Evolutionary conservation across 2,113 vertebrate species (phyloP).

Genomic region (Silurus asotus): DNA sequence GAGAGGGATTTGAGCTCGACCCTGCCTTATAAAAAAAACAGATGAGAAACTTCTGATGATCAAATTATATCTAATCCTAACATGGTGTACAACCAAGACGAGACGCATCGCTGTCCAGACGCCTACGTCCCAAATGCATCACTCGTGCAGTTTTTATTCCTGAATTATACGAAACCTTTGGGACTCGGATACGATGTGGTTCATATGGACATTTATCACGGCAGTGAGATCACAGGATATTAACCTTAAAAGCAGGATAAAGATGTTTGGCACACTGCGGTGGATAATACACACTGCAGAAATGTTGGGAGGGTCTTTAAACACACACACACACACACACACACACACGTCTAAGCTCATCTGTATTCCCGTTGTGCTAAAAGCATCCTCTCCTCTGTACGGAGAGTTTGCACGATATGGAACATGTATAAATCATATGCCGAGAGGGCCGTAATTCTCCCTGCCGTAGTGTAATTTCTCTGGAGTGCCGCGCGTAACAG

Average conservation of each 20-base stretch:
- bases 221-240: slow-evolving; percentile 14
- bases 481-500: slow-evolving; percentile 47
- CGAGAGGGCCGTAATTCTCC: slow-evolving; percentile 56
- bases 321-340: background rate
- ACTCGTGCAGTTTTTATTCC: too few species aligned
- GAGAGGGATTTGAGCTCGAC: too few species aligned
- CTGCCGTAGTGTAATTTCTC: slow-evolving; percentile 60
- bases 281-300: slow-evolving; percentile 5
- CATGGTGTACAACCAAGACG: too few species aligned
- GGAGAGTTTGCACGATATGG: slow-evolving; percentile 54
- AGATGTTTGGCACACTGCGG: slow-evolving; percentile 7
- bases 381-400: slow-evolving; percentile 25
- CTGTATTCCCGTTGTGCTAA: slow-evolving; percentile 14
- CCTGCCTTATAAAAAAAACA: too few species aligned
- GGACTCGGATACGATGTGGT: too few species aligned
- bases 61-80: too few species aligned
- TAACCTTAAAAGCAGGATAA: slow-evolving; percentile 3
- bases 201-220: background rate
- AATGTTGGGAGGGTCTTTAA: background rate
- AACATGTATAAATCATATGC: slow-evolving; percentile 69
- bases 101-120: too few species aligned
- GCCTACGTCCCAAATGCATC: too few species aligned
- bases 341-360: background rate
- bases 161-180: too few species aligned
- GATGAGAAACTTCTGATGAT: too few species aligned